A percentile compares a stretch with the other conserved stretches of the same genome.
These are phyloP conservation scores for Chironex yamaguchii DNA, from an alignment of 30 jellyfish, hydroid and myxozoan genomes.

Conservation along the genomic window DNA sequence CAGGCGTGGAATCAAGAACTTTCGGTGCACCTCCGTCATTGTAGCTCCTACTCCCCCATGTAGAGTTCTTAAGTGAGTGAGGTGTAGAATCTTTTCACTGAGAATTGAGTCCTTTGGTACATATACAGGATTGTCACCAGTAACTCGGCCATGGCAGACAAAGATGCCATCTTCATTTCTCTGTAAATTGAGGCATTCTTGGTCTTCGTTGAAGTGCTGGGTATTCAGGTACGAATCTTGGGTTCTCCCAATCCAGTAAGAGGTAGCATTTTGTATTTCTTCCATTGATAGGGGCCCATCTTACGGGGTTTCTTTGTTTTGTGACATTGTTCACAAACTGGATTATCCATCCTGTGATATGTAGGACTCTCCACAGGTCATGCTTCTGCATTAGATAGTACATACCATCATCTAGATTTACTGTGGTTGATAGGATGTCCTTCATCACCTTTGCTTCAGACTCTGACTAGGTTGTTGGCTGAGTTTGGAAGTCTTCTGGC, in stretches of 20 bases:
- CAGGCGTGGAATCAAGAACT: conserved; percentile 46
- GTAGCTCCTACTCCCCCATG: conserved; percentile 17
- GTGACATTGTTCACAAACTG: conserved; percentile 35
- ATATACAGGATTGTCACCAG: conserved; percentile 46
- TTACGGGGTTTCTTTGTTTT: no score
- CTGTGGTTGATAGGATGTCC: conserved; percentile 48
- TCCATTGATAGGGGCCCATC: conserved; percentile 48
- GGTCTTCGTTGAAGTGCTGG: no score
- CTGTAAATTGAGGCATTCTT: background rate
- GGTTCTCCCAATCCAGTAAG: no score
- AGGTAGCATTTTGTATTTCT: no score
- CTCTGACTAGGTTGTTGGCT: conserved; percentile 31
- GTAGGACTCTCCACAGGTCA: background rate
- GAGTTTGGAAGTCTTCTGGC: conserved; percentile 48
- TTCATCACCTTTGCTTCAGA: conserved; percentile 35
- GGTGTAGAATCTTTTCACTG: conserved; percentile 5
- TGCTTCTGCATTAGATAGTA: background rate
- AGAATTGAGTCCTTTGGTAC: background rate
- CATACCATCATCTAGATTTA: background rate
- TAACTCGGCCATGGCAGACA: conserved; percentile 39
- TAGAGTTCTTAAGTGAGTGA: background rate
- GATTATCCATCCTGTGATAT: conserved; percentile 46
- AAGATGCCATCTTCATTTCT: conserved; percentile 1
- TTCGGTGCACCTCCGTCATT: conserved; percentile 17
- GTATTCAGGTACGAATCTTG: no score